These are phyloP conservation scores for Hydrozoanthus tunicans DNA, from an alignment of 64 coral and sea anemone genomes.

Conservation along the genomic window DNA sequence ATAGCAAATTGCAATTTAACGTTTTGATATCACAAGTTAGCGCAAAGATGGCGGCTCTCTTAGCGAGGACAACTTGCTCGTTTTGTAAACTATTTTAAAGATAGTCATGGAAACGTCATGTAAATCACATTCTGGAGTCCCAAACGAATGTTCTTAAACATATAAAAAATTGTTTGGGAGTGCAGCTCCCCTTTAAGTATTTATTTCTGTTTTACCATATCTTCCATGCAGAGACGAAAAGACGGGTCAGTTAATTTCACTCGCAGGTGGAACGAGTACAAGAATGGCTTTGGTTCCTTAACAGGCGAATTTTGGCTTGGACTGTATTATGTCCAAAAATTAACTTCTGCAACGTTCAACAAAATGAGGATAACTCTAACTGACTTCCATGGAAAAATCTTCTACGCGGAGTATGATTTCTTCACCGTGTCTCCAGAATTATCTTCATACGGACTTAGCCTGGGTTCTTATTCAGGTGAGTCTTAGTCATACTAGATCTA, in stretches of 20 bases:
- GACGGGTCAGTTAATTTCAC: slow-evolving; percentile 53
- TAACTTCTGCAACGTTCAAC: slow-evolving; percentile 6
- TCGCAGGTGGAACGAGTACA: slow-evolving; percentile 60
- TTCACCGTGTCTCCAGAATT: slow-evolving; percentile 28
- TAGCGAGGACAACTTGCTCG: too few relatives aligned
- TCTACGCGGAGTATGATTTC: slow-evolving; percentile 50
- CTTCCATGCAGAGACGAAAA: slow-evolving; percentile 18
- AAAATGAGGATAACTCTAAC: slow-evolving; percentile 41
- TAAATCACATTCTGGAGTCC: neutral
- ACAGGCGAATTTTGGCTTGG: slow-evolving; percentile 61
- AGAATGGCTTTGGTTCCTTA: slow-evolving; percentile 60
- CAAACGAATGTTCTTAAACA: too few relatives aligned
- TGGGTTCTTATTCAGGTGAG: slow-evolving; percentile 51
- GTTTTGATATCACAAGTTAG: too few relatives aligned
- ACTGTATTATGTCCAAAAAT: slow-evolving; percentile 13
- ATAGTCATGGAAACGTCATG: too few relatives aligned
- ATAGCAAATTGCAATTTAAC: too few relatives aligned
- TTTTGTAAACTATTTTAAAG: too few relatives aligned
- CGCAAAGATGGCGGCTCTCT: too few relatives aligned
- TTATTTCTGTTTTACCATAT: neutral
- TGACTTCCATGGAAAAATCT: neutral
- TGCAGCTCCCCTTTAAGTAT: neutral
- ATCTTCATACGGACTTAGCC: slow-evolving; percentile 16
- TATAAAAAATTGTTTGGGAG: neutral
- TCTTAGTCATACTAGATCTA: neutral